Evolutionary conservation across 2,888 invertebrate species (phyloP).

Genomic region (Malthinus flaveolus): DNA sequence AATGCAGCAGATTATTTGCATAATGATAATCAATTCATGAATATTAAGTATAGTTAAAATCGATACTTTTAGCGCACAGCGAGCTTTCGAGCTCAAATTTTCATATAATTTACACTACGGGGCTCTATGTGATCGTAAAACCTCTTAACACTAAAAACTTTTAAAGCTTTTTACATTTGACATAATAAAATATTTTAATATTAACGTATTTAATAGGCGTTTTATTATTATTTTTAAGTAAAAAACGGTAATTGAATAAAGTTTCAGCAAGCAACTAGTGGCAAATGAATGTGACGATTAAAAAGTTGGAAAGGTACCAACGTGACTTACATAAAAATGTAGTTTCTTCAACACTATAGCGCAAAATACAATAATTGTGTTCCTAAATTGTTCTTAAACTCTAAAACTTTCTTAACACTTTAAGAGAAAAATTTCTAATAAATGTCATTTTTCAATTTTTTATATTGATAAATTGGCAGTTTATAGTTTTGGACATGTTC

Average conservation of each 20-base stretch:
- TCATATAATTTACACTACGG: neutral
- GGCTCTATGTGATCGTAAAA: neutral
- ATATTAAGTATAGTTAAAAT: slow-evolving; percentile 23
- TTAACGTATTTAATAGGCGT: neutral
- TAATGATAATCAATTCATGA: slow-evolving; percentile 24
- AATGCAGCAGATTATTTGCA: slow-evolving; percentile 6
- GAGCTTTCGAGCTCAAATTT: slow-evolving; percentile 3
- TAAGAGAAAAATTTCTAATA: neutral
- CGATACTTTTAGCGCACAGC: slow-evolving; percentile 7
- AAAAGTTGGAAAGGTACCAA: slow-evolving; percentile 3
- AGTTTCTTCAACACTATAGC: neutral
- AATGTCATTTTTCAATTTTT: neutral
- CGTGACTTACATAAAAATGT: slow-evolving; percentile 6
- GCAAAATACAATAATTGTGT: slow-evolving; percentile 6
- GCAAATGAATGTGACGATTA: slow-evolving; percentile 6
- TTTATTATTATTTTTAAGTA: neutral
- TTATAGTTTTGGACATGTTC: no score
- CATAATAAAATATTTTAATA: slow-evolving; percentile 5
- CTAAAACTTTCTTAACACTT: neutral
- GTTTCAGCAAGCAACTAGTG: slow-evolving; percentile 16
- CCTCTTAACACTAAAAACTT: neutral
- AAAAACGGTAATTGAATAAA: slow-evolving; percentile 12
- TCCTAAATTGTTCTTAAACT: slow-evolving; percentile 4
- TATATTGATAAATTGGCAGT: slow-evolving; percentile 2
- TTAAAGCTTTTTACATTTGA: neutral